Base-by-base conservation (phyloP, 1,140 invertebrate species). In the Tetragnatha versicolor region DNA sequence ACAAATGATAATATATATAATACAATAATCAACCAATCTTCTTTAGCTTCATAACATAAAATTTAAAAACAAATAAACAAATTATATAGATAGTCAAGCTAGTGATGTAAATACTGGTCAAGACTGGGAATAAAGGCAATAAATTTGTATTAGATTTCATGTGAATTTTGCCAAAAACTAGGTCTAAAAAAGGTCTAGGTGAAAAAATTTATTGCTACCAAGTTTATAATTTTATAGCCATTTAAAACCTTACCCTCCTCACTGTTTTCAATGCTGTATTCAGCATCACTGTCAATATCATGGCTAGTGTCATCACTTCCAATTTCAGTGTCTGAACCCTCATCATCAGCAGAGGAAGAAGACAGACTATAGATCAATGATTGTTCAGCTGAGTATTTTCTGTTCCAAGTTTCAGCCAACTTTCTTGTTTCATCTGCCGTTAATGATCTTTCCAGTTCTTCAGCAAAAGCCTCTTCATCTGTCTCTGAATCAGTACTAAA, bases 381-480 rank as follows among this genome's bases (percentile, higher is more conserved):
- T 9, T 63, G 66, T 29, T 79, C 86, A 79, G 87, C 85, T 3
- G 88, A 88, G 81, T 90, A 89, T 31, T 88, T 84, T 31, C 87
- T 81, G 39, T 89, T 89, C 89, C 89, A 90, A 73, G 88, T 88
- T 83, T 91, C 90, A 5, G 90, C 90, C 65, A 91, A 86, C 82
- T 89, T 87, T 22, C 90, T 85, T 12, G 90, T 91, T 73, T 89
- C 90, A 84, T 91, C 90, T 17, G 90, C 89, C 14, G 89, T 91
- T 17, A 90, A 80, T 10, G 81, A 89, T 79, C 89, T 88, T 79
- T 90, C 89, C 63, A 90, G 84, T 5, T 89, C 90, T 83, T 90
- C 89, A 66, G 90, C 89, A 80, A 88, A 89, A 75, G 90, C 90
- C 61, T 89, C 88, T 31, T 87, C 86, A 55, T 89, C 88, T 58